A percentile compares a stretch with the other conserved stretches of the same genome.
These are phyloP conservation scores for Parotia lawesii DNA, from an alignment of 2,113 vertebrate genomes.

Conservation along the genomic window DNA sequence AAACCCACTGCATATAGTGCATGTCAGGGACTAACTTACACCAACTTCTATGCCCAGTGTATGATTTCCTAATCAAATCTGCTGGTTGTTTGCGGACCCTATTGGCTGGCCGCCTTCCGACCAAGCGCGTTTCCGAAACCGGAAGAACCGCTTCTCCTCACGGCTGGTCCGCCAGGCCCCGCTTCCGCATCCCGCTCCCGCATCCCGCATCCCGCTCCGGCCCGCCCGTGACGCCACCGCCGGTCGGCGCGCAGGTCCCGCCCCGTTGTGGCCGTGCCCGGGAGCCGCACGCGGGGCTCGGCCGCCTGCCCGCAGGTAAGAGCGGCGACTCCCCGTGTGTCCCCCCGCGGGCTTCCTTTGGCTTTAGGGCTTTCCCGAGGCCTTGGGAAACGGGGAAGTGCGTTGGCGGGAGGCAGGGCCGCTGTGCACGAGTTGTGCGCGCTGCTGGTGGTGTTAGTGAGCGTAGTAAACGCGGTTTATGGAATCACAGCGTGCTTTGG, in stretches of 20 bases:
- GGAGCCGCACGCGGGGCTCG: too few relatives aligned
- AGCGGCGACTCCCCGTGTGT: not conserved
- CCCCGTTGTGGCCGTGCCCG: fast-evolving
- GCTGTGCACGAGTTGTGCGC: fast-evolving
- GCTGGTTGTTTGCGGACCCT: fast-evolving
- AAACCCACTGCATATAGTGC: not conserved
- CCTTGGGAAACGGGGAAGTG: fast-evolving
- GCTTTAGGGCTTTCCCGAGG: fast-evolving
- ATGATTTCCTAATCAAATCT: fast-evolving
- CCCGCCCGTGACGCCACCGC: not conserved
- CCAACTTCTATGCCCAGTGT: fast-evolving
- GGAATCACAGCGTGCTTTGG: fast-evolving
- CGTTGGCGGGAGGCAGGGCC: not conserved
- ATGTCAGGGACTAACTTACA: too few relatives aligned
- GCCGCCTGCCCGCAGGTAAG: not conserved
- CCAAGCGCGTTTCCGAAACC: fast-evolving
- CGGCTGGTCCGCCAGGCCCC: fast-evolving
- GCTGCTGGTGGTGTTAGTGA: fast-evolving
- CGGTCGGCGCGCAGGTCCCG: not conserved
- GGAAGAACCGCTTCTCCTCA: fast-evolving
- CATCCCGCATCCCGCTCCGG: not conserved
- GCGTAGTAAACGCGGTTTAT: fast-evolving
- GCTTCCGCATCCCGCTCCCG: not conserved
- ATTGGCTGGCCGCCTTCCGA: fast-evolving
- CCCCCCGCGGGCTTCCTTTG: fast-evolving